Evolutionary conservation across 2,888 invertebrate species (phyloP).

Genomic region (Kryphioiulus occultus): DNA sequence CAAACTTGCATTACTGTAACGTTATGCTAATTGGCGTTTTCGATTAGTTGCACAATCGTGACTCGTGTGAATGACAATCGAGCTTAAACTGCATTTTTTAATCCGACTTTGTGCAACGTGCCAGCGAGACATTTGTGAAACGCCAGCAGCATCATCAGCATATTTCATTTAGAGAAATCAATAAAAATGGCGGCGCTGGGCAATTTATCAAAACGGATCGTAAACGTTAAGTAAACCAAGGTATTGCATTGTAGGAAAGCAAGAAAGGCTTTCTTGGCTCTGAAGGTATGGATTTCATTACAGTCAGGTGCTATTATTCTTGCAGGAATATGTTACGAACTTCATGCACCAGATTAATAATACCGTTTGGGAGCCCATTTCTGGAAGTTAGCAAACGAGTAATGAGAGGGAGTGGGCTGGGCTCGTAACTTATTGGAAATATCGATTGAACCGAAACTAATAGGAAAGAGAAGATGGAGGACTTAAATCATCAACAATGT

Average conservation of each 20-base stretch:
- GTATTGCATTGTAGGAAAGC: background rate
- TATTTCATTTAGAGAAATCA: constrained; percentile 7
- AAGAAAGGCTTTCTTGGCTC: background rate
- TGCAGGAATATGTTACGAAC: constrained; percentile 1
- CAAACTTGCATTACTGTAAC: background rate
- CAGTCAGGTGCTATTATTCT: constrained; percentile 25
- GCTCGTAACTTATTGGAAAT: constrained; percentile 28
- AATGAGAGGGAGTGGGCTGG: constrained; percentile 18
- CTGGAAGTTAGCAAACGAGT: constrained; percentile 25
- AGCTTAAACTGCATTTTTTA: background rate
- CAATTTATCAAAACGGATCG: constrained; percentile 31
- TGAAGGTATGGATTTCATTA: background rate
- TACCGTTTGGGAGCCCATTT: constrained; percentile 28
- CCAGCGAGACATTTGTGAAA: background rate
- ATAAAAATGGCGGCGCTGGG: background rate
- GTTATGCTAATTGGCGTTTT: constrained; percentile 1
- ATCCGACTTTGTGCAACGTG: background rate
- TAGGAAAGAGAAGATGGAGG: background rate
- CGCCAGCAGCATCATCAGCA: constrained; percentile 8
- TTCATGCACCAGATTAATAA: constrained; percentile 2
- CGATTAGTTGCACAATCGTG: background rate
- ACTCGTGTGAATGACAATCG: constrained; percentile 17
- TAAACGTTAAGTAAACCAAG: constrained; percentile 12
- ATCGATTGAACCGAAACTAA: constrained; percentile 11
- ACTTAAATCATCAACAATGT: constrained; percentile 18